Evolutionary conservation across 2,797 vertebrate species (phyloP).

Genomic region (Sebastes paucispinis): DNA sequence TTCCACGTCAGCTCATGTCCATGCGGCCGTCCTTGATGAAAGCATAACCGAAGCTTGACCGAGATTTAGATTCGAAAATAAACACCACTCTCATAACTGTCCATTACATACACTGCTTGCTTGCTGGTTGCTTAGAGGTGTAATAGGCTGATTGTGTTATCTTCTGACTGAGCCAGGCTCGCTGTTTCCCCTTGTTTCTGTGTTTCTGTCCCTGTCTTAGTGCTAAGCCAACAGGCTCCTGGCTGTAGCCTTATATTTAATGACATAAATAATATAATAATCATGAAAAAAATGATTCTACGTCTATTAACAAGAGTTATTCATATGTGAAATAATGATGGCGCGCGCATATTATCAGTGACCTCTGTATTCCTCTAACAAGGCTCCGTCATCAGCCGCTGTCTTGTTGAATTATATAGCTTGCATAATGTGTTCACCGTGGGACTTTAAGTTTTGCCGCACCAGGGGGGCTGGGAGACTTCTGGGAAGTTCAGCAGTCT

Average conservation of each 20-base stretch:
- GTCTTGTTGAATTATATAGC: background rate
- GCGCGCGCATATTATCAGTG: background rate
- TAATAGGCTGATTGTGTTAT: background rate
- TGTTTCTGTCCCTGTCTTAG: too few species aligned
- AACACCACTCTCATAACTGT: too few species aligned
- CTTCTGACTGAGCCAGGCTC: background rate
- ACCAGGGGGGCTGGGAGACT: background rate
- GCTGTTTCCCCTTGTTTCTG: background rate
- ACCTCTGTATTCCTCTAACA: background rate
- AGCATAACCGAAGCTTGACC: too few species aligned
- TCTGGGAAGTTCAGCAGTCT: slow-evolving; percentile 42
- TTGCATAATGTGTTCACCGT: background rate
- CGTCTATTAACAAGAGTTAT: background rate
- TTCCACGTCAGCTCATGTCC: too few species aligned
- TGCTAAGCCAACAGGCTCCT: background rate
- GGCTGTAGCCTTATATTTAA: background rate
- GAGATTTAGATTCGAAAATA: background rate
- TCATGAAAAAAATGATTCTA: background rate
- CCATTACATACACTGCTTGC: background rate
- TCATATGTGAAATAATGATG: background rate
- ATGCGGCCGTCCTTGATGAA: too few species aligned
- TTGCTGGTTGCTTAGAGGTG: background rate
- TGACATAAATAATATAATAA: background rate
- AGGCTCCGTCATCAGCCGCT: background rate
- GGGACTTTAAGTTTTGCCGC: background rate